Base-by-base conservation (phyloP, 1,140 invertebrate species). In the Drosophila nigromelanica region DNA sequence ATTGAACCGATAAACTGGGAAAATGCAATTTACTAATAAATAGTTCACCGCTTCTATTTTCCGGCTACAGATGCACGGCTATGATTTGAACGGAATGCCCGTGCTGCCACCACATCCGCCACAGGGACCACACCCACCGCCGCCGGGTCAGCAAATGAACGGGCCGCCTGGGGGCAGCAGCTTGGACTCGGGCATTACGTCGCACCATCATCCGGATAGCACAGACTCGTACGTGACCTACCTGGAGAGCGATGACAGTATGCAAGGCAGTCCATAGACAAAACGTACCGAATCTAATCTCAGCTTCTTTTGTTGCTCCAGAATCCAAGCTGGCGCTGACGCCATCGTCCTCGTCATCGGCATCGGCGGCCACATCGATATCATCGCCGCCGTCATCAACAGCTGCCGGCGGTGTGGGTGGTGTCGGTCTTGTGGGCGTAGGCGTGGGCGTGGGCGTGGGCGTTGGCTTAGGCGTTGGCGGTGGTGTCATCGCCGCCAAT, bases 141-240 rank as follows among this genome's bases (percentile, higher is more conserved):
- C 92, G 39, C 91, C 82, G 27, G 91, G 91, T 12, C 85, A 79
- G 63, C 83, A 83, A 71, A 73, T 78, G 67, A 80, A 85, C 18
- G 80, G 80, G 7, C 87, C 74, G 45, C 93, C 93, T 10, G 75
- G 77, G 1, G 90, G 89, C 50, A 90, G 83, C 92, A 89, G 85
- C 59, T 51, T 91, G 82, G 90, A 91, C 63, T 91, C 89, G 91
- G 93, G 93, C 8, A 94, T 94, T 54, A 92, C 91, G 52, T 91
- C 92, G 60, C 89, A 91, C 63, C 91, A 92, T 69, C 96, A 96
- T 92, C 96, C 96, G 12, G 96, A 97, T 92, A 96, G 96, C 66
- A 96, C 95, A 6, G 96, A 97, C 91, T 97, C 96, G 91, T 97
- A 97, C 92, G 97, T 97, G 48, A 97, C 96, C 43, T 97, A 97